A percentile compares a stretch with the other conserved stretches of the same genome.
These are phyloP conservation scores for Columba livia DNA, from an alignment of 2,113 vertebrate genomes.

Conservation along the genomic window DNA sequence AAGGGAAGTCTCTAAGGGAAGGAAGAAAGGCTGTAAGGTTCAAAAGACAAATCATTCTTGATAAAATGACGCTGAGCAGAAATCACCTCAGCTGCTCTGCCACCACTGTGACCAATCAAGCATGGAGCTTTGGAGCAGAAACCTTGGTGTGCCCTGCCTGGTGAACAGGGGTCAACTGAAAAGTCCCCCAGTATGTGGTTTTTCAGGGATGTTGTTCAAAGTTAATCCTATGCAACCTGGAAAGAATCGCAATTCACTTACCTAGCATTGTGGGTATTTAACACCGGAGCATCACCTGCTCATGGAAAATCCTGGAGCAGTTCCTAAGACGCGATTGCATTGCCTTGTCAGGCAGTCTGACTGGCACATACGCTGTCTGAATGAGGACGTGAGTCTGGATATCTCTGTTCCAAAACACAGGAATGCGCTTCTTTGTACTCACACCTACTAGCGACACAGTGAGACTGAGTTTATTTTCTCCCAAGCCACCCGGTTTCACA, in stretches of 20 bases:
- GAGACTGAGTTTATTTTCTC: background rate
- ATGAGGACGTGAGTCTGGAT: background rate
- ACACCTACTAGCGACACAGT: background rate
- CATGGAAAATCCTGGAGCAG: background rate
- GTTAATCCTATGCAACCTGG: background rate
- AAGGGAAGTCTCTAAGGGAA: background rate
- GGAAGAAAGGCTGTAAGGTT: background rate
- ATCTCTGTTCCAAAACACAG: background rate
- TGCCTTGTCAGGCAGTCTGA: background rate
- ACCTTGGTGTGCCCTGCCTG: background rate
- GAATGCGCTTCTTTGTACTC: background rate
- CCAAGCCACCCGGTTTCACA: background rate
- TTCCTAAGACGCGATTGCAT: background rate
- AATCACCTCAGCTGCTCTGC: background rate
- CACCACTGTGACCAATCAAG: background rate
- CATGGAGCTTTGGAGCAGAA: accelerated
- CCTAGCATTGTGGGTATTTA: background rate
- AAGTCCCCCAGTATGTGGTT: background rate
- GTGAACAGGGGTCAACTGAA: background rate
- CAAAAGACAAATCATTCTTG: background rate
- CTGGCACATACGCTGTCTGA: accelerated
- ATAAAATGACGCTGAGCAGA: background rate
- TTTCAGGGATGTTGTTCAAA: background rate
- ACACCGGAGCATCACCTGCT: background rate
- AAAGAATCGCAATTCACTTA: background rate